Evolutionary conservation across 92 coral and sea anemone genomes (phyloP), one percentile per base, ranked within the genome.

Genomic region (Zoanthus sansibaricus): DNA sequence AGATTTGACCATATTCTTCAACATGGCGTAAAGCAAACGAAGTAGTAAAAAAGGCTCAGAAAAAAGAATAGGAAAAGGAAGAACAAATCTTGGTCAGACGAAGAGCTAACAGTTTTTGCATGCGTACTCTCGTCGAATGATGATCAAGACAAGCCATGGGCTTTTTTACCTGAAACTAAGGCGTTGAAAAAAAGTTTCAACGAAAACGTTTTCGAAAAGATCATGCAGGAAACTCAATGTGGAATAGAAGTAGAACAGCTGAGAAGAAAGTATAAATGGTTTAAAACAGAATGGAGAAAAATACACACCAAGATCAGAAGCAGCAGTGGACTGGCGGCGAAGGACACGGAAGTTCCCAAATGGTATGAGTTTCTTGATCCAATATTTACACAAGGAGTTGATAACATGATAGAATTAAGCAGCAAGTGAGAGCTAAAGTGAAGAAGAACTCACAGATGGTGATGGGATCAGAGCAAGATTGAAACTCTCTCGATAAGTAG

Each of bases 271-370:
- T 67, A 82, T 37, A 82, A 82, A 32, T 83, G 87, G 87, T 70
- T 83, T n/a, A 83, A 83, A 70, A 73, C 48, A 20, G 87, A 83
- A 21, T 83, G 87, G 78, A 68, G 76, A 44, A 82, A 68, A 54
- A 82, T 68, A 5, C 69, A 67, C 76, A 82, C 16, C 2, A 82
- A 82, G 58, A 82, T 82, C 16, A 21, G 86, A 33, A 32, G 15
- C 12, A 67, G 86, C 16, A 82, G 86, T 52, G 87, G 78, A 17
- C 30, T 83, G 47, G 78, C 62, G 1, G 87, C 64, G 12, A 83
- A 83, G 58, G 87, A 83, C 66, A 83, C 87, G 25, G 58, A 83
- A 31, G 52, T 66, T 8, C 87, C 87, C 12, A 48, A 70, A 6
- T 83, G 87, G 87, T 83, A 70, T 30, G 18, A 8, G 58, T 30